Conservation (phyloP, 2,888 invertebrate genomes). For the Heliconius ismenius region DNA sequence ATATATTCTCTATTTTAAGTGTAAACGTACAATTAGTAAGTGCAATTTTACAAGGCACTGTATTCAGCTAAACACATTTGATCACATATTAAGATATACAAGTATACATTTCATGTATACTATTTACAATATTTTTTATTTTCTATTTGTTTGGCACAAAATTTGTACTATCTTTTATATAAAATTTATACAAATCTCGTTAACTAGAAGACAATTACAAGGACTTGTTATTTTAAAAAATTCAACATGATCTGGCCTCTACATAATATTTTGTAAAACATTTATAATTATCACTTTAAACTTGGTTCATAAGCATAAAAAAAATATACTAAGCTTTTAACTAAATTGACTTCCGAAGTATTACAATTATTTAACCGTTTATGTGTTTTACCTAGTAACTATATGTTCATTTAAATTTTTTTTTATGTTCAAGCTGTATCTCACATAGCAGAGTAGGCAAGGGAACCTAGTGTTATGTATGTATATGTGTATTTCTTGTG, state of each 20-base stretch:
- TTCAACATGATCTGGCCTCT: not conserved
- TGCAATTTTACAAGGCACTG: slow-evolving; percentile 41
- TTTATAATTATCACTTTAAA: not conserved
- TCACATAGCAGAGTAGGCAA: not conserved
- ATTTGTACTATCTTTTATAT: slow-evolving; percentile 11
- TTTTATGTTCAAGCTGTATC: too few relatives aligned
- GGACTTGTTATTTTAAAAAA: not conserved
- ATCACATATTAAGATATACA: slow-evolving; percentile 22
- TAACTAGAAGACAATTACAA: not conserved
- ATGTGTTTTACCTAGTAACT: not conserved
- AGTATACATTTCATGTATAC: slow-evolving; percentile 12
- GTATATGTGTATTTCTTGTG: not conserved
- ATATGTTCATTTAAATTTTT: too few relatives aligned
- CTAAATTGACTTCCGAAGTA: not conserved
- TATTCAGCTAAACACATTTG: slow-evolving; percentile 40
- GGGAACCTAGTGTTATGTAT: not conserved
- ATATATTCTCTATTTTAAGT: not conserved
- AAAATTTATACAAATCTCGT: not conserved
- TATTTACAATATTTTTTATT: not conserved
- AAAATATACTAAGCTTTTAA: not conserved
- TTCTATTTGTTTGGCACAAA: slow-evolving; percentile 24
- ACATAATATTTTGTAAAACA: not conserved
- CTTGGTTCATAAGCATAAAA: not conserved
- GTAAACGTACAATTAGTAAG: slow-evolving; percentile 8
- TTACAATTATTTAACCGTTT: not conserved